Percentiles rank a stretch among this genome's conserved stretches.
phyloP scores from a whole-genome alignment of 1,140 invertebrate species.

The Potamilus streckersoni region DNA sequence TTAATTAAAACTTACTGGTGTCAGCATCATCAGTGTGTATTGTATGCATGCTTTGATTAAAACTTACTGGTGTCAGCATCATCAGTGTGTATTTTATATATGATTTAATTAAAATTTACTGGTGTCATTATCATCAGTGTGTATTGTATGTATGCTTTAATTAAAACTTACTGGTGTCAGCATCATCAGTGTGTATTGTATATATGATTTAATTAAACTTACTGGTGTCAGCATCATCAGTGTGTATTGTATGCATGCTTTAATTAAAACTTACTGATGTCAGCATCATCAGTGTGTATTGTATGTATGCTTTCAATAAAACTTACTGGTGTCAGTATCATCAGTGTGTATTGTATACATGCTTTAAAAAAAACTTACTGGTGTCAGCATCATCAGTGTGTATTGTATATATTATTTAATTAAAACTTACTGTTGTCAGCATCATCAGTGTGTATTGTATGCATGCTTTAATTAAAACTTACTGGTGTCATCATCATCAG shows the following conservation, averaged over 20 bases:
- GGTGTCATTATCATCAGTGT: constrained; percentile 80
- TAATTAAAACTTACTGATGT: constrained; percentile 54
- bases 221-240: constrained; percentile 77
- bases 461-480: neutral
- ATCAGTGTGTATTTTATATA: constrained; percentile 77
- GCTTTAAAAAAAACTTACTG: constrained; percentile 37
- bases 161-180: constrained; percentile 69
- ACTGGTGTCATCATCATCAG: constrained; percentile 77
- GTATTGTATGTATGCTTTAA: constrained; percentile 66
- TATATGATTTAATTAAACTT: neutral
- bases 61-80: constrained; percentile 72
- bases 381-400: constrained; percentile 80
- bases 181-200: constrained; percentile 79
- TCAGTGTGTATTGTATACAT: constrained; percentile 75
- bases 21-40: constrained; percentile 83
- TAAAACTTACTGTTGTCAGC: constrained; percentile 69
- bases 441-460: constrained; percentile 79
- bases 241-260: constrained; percentile 72
- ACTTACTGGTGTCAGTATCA: constrained; percentile 74
- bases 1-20: constrained; percentile 51
- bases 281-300: constrained; percentile 83
- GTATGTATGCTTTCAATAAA: too few species aligned
- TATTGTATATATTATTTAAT: constrained; percentile 65
- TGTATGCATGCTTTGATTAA: too few species aligned
- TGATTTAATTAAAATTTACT: constrained; percentile 31